phyloP scores from a whole-genome alignment of 2,113 vertebrate genomes.

The Capra hircus region DNA sequence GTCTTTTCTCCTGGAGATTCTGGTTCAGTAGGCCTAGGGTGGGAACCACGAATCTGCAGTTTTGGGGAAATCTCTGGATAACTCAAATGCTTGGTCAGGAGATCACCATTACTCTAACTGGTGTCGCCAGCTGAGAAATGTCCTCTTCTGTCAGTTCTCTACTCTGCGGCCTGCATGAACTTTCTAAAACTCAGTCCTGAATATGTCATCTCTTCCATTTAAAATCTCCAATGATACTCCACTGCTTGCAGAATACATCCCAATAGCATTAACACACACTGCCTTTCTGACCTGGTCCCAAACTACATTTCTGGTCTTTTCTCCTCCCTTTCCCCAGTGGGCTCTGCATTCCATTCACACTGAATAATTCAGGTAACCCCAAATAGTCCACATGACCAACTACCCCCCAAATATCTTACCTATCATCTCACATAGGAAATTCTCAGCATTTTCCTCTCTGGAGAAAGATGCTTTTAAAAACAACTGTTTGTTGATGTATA shows the following conservation, averaged over 20 bases:
- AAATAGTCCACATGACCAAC: not conserved
- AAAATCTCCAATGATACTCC: not conserved
- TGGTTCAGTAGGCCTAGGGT: not conserved
- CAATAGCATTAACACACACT: not conserved
- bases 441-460: not conserved
- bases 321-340: not conserved
- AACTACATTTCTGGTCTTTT: not conserved
- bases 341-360: not conserved
- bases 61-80: not conserved
- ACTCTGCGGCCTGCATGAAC: not conserved
- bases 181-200: not conserved
- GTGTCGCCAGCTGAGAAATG: not conserved
- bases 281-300: not conserved
- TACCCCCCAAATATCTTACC: not conserved
- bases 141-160: not conserved
- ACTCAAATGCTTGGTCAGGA: not conserved
- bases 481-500: not conserved
- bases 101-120: not conserved
- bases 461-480: constrained; percentile 4
- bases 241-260: not conserved
- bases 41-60: not conserved
- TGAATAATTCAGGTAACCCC: not conserved
- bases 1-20: not conserved
- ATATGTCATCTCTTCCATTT: constrained; percentile 2
- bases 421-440: not conserved